Evolutionary conservation across 2,888 invertebrate species (phyloP), one percentile per base, ranked within the genome.

Genomic region (Orthosia cruda): DNA sequence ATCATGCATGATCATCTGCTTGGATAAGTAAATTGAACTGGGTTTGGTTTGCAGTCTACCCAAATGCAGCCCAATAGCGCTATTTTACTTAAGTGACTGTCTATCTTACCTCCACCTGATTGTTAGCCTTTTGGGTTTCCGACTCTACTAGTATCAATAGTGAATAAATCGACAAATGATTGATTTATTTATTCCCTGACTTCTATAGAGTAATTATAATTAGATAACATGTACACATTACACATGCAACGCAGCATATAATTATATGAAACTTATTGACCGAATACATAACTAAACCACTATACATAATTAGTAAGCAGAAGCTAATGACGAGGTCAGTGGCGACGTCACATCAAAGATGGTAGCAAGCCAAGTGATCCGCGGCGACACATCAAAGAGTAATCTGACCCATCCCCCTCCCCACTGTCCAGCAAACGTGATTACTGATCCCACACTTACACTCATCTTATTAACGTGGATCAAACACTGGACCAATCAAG

Each of bases 381-480:
- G 64, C 57, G 58, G 52, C 61, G 40, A 65, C 45, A 83, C 81
- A 64, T 84, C 81, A 84, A 84, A 74, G 74, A 67, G 69, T 72
- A 45, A 62, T 65, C 57, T 47, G 57, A 15, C 50, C 54, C 70
- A 45, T n/a, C 18, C 65, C 26, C 32, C 16, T 20, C 11, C n/a
- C 57, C 26, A 20, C 15, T 26, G 13, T 40, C 73, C 81, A 63
- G 32, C 69, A 71, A 64, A 73, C 71, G 59, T 70, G 70, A 74
- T 83, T 80, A 83, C 65, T 52, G 74, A 67, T 32, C 75, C 79
- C 74, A 62, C 68, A 70, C 67, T 64, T 65, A 55, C 64, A 49
- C 65, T 61, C 57, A 72, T 80, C 74, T 74, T 74, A 83, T 87
- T 87, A 86, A 54, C 67, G 23, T 13, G 82, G 86, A 83, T 86